Evolutionary conservation across 2,888 invertebrate genomes (phyloP), one percentile per base, ranked within the genome.

Genomic region (Netelia inedita): DNA sequence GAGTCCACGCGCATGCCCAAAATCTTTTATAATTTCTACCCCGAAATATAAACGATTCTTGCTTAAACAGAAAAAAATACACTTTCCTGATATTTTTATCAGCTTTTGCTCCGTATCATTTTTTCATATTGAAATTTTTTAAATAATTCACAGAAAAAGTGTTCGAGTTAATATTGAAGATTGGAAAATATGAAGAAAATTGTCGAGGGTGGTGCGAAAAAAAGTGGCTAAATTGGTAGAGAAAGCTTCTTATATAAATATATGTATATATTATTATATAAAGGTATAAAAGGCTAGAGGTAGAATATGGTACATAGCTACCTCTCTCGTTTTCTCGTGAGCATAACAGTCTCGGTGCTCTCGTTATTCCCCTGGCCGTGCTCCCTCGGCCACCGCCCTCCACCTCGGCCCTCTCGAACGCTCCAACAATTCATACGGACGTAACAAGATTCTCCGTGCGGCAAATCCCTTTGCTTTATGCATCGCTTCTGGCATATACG

Each of bases 391-490:
- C 23, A 65, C 43, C 19, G n/a, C 76, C 68, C 69, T 23, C 6
- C 72, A n/a, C 53, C 21, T 28, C 43, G 61, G n/a, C 23, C 57
- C 73, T 28, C 59, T 14, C 76, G 59, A 72, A 66, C 43, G 43
- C 72, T 75, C 85, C 79, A 65, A 79, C 85, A 85, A 82, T 85
- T 85, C 85, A 85, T 85, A 85, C 74, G 74, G 53, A 82, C 82
- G 82, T 85, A 85, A 85, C 85, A 79, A 82, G 82, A 85, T 85
- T 82, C 79, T 79, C 82, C 65, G 72, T 84, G 80, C 76, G 76
- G 82, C 82, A 85, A 85, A 85, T 85, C 85, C 82, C 82, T 85
- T 79, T 85, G 82, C 85, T 82, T 82, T 85, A 85, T 82, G 85
- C 85, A 82, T 79, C 71, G 73, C 74, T 57, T 72, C 74, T 78